phyloP scores from a whole-genome alignment of 2,797 vertebrate species.

The Coilia nasus region DNA sequence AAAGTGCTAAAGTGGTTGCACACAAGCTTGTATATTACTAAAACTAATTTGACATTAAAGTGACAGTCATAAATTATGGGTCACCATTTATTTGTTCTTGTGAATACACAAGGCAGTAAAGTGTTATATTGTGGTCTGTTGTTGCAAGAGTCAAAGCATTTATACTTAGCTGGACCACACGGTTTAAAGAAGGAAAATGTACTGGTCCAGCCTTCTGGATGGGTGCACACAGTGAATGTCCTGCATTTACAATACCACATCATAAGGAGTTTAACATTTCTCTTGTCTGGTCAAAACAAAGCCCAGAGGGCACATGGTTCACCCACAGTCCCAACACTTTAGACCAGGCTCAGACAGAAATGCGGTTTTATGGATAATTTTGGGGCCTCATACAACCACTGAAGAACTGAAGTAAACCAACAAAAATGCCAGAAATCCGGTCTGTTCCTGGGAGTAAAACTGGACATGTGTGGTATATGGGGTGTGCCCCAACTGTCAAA shows the following conservation, averaged over 20 bases:
- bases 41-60: no score
- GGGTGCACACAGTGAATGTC: not conserved
- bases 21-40: not conserved
- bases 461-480: not conserved
- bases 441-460: constrained; percentile 18
- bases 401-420: constrained; percentile 14
- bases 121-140: not conserved
- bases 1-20: not conserved
- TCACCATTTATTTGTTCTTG: not conserved
- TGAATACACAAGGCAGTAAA: not conserved
- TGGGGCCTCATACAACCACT: not conserved
- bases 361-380: not conserved
- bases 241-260: not conserved
- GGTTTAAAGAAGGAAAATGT: not conserved
- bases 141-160: not conserved
- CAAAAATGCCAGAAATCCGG: constrained; percentile 13
- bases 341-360: not conserved
- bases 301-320: not conserved
- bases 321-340: constrained; percentile 1
- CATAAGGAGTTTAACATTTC: not conserved
- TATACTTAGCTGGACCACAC: not conserved
- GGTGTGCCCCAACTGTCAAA: not conserved
- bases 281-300: constrained; percentile 13
- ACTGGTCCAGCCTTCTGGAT: not conserved
- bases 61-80: not conserved